Base-by-base conservation (phyloP, 2,113 vertebrate species). In the Herpailurus yagouaroundi region DNA sequence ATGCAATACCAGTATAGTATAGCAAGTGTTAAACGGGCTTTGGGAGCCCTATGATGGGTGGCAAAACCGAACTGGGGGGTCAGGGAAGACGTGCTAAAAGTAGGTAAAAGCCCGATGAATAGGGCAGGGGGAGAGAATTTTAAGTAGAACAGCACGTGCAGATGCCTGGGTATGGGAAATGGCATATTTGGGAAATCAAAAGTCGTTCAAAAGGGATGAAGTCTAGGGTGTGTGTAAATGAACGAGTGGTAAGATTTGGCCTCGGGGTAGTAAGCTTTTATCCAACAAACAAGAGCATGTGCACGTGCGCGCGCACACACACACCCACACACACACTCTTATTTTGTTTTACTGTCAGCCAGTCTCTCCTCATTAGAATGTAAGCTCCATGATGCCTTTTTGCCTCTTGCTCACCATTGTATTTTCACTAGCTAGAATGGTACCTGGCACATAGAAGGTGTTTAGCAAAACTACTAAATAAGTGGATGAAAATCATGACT, bases 151-250 rank as follows among this genome's bases (percentile, higher is more conserved):
- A 48, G 14, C 1, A 15, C 21, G 2, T 23, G 8, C 29, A 79
- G 52, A 88, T 16, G 9, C 8, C 45, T 80, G 69, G 29, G 13
- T 85, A 23, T 68, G 23, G 41, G 29, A 77, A 23, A 2, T 33
- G 29, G 29, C 27, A 45, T 93, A 18, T 88, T 86, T 48, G 66
- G 10, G 50, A 97, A 84, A 57, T 82, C 45, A 64, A 8, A 69
- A 87, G 48, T 80, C 41, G 29, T 60, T 96, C 14, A 5, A 9
- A 36, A 52, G 77, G 38, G 36, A 29, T 86, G 79, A 57, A 83
- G 60, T 45, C 16, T 64, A 57, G 52, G 2, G 3, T 69, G 3
- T 45, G 27, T 60, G 4, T 85, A n/a, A 79, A 23, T 63, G 50
- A 66, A 25, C 16, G 27, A 60, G 18, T 69, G 21, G 13, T 38